Percentiles rank a stretch among this genome's conserved stretches.
phyloP scores from a whole-genome alignment of 2,888 invertebrate genomes.

The Rhagonycha lutea region DNA sequence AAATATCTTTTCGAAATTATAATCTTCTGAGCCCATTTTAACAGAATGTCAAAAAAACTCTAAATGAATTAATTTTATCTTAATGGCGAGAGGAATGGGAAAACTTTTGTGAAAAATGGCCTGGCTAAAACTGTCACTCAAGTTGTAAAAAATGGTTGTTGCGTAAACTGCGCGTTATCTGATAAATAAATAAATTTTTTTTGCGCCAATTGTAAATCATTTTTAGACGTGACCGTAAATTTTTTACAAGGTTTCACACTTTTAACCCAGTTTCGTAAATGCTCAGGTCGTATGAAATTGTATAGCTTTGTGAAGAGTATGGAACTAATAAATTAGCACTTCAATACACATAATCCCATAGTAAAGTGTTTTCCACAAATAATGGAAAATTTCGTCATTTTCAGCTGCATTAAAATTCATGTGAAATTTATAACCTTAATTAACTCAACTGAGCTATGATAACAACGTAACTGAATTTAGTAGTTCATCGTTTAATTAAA shows the following conservation, averaged over 20 bases:
- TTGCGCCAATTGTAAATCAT: neutral
- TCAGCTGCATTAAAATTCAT: neutral
- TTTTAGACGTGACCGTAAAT: neutral
- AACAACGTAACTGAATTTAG: neutral
- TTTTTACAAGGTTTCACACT: neutral
- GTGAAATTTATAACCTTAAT: neutral
- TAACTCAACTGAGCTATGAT: neutral
- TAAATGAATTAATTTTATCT: neutral
- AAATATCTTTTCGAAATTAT: neutral
- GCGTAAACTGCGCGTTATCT: neutral
- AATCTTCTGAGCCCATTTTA: neutral
- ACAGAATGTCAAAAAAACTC: neutral
- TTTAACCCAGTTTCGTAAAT: neutral
- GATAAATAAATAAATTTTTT: neutral
- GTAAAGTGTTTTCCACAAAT: neutral
- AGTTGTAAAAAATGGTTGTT: neutral
- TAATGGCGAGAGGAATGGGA: neutral
- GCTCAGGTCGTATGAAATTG: neutral
- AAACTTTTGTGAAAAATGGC: neutral
- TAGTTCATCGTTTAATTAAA: neutral
- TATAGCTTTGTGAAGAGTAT: neutral
- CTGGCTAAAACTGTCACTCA: neutral
- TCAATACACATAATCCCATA: neutral
- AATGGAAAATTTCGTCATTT: neutral
- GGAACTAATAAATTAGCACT: neutral